These are phyloP conservation scores for Teleogryllus occipitalis DNA, from an alignment of 1,140 invertebrate species.

Conservation along the genomic window DNA sequence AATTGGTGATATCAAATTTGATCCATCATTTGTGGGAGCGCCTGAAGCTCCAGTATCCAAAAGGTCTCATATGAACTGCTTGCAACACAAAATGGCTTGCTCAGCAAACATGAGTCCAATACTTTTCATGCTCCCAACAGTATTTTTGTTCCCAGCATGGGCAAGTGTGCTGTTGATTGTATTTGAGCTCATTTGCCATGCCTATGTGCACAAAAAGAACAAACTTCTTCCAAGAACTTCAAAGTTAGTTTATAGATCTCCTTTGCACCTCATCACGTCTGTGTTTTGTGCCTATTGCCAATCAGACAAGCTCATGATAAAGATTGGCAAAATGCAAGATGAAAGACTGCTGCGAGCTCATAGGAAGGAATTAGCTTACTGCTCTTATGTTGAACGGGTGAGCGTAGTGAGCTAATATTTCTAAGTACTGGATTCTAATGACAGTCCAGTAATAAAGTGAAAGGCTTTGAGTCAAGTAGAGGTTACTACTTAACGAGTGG, in stretches of 20 bases:
- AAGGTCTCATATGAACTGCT: neutral
- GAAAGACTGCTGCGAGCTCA: conserved; percentile 9
- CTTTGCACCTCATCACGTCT: conserved; percentile 15
- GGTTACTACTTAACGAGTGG: no score
- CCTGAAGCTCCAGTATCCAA: neutral
- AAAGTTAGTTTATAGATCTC: conserved; percentile 6
- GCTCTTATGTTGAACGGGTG: conserved; percentile 12
- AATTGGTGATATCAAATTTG: neutral
- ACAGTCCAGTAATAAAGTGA: no score
- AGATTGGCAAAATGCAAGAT: conserved; percentile 13
- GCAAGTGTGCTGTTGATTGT: conserved; percentile 7
- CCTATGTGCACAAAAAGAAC: conserved; percentile 13
- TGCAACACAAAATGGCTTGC: neutral
- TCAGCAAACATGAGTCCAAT: conserved; percentile 11
- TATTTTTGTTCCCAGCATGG: conserved; percentile 16
- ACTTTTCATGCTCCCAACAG: conserved; percentile 10
- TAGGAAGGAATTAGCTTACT: conserved; percentile 8
- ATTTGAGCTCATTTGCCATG: conserved; percentile 13
- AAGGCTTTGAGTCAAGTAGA: no score
- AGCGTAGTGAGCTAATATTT: conserved; percentile 9
- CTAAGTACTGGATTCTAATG: no score
- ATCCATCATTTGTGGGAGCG: neutral
- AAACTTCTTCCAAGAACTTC: neutral
- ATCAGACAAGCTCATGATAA: conserved; percentile 7
- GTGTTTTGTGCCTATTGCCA: conserved; percentile 15